Percentiles rank a stretch among this genome's conserved stretches.
Conservation (phyloP, 2,888 invertebrate species). For the Monochamus alternatus region DNA sequence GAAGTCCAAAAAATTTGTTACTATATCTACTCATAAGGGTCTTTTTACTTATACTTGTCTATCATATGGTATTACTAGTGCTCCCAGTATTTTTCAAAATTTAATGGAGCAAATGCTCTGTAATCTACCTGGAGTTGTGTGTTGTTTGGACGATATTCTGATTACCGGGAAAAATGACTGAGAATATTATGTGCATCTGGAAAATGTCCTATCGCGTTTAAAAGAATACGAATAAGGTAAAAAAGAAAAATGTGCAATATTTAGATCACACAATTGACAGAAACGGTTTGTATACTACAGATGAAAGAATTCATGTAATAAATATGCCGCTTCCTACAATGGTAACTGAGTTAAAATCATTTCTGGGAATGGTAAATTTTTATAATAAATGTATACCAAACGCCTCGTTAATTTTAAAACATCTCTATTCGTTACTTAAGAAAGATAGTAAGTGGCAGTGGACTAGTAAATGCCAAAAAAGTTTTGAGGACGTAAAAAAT, state of each 20-base stretch:
- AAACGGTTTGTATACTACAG: slow-evolving; percentile 50
- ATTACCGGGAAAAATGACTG: slow-evolving; percentile 48
- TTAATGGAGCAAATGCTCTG: no score
- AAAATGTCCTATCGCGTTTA: slow-evolving; percentile 25
- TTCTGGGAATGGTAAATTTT: slow-evolving; percentile 41
- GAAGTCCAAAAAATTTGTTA: slow-evolving; percentile 44
- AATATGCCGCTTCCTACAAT: slow-evolving; percentile 12
- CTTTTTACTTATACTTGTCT: slow-evolving; percentile 55
- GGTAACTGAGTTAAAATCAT: slow-evolving; percentile 37
- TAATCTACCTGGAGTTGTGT: no score
- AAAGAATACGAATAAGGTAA: slow-evolving; percentile 48
- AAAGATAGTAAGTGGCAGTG: slow-evolving; percentile 33
- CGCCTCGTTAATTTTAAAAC: slow-evolving; percentile 9
- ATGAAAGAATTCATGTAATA: slow-evolving; percentile 49
- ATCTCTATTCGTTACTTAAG: slow-evolving; percentile 39
- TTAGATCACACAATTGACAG: slow-evolving; percentile 52
- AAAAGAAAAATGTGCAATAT: slow-evolving; percentile 45
- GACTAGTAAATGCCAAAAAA: slow-evolving; percentile 14
- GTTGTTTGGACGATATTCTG: slow-evolving; percentile 51
- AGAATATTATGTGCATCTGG: slow-evolving; percentile 32
- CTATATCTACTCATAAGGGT: slow-evolving; percentile 57
- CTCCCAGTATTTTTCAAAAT: no score
- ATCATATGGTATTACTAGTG: no score
- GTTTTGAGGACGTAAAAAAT: slow-evolving; percentile 20
- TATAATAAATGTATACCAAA: slow-evolving; percentile 44